phyloP scores from a whole-genome alignment of 2,888 invertebrate species.

The Prosopocoilus inquinatus region DNA sequence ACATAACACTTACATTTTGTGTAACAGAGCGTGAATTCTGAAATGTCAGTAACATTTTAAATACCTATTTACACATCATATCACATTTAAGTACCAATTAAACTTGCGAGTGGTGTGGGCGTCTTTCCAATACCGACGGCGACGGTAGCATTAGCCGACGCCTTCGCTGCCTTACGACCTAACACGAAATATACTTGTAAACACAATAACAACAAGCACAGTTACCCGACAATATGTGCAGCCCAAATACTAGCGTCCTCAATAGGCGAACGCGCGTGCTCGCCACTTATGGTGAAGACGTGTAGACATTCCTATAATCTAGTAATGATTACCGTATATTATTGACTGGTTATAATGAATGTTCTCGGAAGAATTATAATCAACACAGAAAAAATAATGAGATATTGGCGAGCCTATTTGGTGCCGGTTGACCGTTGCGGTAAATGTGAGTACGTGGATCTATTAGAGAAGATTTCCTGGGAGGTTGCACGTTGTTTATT shows the following conservation, averaged over 20 bases:
- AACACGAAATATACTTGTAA: slow-evolving; percentile 2
- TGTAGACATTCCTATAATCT: slow-evolving; percentile 30
- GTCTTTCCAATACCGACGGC: too few relatives aligned
- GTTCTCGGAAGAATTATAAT: slow-evolving; percentile 22
- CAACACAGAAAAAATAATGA: slow-evolving; percentile 9
- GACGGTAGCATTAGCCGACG: too few relatives aligned
- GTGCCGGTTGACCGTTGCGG: not conserved
- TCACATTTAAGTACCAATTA: too few relatives aligned
- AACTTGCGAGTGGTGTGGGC: too few relatives aligned
- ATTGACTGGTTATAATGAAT: slow-evolving; percentile 22
- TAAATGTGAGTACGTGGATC: too few relatives aligned
- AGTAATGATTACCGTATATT: slow-evolving; percentile 22
- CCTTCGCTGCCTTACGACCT: not conserved
- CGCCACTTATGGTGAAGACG: slow-evolving; percentile 25
- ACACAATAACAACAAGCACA: slow-evolving; percentile 4
- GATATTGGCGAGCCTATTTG: not conserved
- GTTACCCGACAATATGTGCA: slow-evolving; percentile 2
- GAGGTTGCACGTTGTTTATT: too few relatives aligned
- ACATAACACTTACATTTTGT: too few relatives aligned
- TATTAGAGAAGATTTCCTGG: too few relatives aligned
- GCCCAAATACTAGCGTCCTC: slow-evolving; percentile 1
- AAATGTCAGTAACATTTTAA: too few relatives aligned
- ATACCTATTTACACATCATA: too few relatives aligned
- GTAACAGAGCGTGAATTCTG: too few relatives aligned
- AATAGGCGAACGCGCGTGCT: slow-evolving; percentile 30